Conservation (phyloP, 2,888 invertebrate species). For the Pardosa pseudoannulata region DNA sequence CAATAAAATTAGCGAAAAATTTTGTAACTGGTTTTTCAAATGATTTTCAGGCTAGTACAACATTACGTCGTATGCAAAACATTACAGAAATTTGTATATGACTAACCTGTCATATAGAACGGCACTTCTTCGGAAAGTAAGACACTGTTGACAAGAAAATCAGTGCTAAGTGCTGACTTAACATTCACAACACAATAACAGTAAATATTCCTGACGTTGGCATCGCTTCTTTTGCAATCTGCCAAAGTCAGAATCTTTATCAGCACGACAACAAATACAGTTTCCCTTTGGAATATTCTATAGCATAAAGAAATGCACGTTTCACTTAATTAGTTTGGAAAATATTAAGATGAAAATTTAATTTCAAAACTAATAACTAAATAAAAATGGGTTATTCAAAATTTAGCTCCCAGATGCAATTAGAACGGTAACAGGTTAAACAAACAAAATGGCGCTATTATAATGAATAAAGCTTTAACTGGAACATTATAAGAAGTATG, state of each 20-base stretch:
- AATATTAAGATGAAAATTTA: too few relatives aligned
- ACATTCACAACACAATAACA: conserved; percentile 45
- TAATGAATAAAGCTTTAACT: too few relatives aligned
- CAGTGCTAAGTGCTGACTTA: conserved; percentile 65
- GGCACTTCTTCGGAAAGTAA: conserved; percentile 68
- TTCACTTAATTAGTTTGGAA: too few relatives aligned
- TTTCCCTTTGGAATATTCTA: not conserved
- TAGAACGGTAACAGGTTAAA: too few relatives aligned
- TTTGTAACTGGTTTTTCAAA: conserved; percentile 33
- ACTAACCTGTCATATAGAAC: conserved; percentile 56
- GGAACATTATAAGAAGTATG: too few relatives aligned
- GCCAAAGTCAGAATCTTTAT: not conserved
- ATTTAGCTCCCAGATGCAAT: too few relatives aligned
- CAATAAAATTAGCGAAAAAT: conserved; percentile 42
- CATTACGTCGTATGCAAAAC: conserved; percentile 46
- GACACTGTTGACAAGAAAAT: conserved; percentile 66
- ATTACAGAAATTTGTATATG: conserved; percentile 48
- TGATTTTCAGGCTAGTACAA: conserved; percentile 37
- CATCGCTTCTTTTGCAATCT: not conserved
- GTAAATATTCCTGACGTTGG: not conserved
- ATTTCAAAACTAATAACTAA: too few relatives aligned
- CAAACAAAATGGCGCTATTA: too few relatives aligned
- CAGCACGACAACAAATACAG: not conserved
- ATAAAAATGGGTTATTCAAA: too few relatives aligned
- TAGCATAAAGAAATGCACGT: not conserved